Evolutionary conservation across 2,888 invertebrate genomes (phyloP).

Genomic region (Mayetiola destructor): DNA sequence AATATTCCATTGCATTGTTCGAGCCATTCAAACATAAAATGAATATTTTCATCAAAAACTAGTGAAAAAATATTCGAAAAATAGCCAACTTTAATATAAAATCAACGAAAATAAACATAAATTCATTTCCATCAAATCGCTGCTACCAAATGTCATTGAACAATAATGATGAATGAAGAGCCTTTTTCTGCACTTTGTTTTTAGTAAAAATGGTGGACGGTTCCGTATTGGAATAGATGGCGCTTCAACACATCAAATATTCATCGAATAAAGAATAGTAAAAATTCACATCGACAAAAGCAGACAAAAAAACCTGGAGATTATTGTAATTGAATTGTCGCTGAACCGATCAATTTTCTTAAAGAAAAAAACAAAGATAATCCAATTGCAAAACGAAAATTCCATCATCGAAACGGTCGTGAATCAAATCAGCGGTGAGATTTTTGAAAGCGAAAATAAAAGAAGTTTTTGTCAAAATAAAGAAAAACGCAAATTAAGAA

Average conservation of each 20-base stretch:
- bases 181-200: too few species aligned
- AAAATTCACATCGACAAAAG: slow-evolving; percentile 7
- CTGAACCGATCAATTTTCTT: background rate
- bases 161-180: too few species aligned
- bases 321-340: slow-evolving; percentile 12
- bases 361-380: background rate
- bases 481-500: background rate
- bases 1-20: too few species aligned
- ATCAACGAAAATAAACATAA: too few species aligned
- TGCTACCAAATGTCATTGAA: too few species aligned
- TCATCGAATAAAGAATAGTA: slow-evolving; percentile 2
- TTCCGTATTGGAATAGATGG: background rate
- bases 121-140: too few species aligned
- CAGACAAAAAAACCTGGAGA: slow-evolving; percentile 7
- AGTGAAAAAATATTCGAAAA: too few species aligned
- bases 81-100: too few species aligned
- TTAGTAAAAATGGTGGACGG: slow-evolving; percentile 2
- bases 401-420: too few species aligned
- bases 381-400: background rate
- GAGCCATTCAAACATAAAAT: too few species aligned
- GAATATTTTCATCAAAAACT: too few species aligned
- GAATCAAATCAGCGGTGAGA: slow-evolving; percentile 2
- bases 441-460: too few species aligned
- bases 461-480: background rate
- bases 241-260: background rate